Conservation (phyloP, 2,113 vertebrate species). For the Pomatorhinus ruficollis region DNA sequence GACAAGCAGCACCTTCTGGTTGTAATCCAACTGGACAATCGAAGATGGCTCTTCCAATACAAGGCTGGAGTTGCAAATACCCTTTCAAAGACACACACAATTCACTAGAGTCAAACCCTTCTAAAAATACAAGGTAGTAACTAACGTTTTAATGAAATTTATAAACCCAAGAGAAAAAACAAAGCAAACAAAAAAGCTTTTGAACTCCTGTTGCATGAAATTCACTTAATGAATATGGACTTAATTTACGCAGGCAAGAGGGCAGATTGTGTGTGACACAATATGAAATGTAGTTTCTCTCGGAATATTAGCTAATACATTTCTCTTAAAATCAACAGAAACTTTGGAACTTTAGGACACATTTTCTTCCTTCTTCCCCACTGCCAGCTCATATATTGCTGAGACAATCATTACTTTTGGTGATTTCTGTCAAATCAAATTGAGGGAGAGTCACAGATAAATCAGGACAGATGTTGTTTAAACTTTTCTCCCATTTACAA, state of each 20-base stretch:
- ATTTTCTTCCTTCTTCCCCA: background rate
- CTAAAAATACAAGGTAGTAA: background rate
- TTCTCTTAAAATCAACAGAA: background rate
- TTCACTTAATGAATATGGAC: background rate
- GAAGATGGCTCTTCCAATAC: slow-evolving; percentile 88
- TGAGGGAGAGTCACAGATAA: background rate
- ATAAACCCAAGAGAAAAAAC: background rate
- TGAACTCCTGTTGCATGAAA: background rate
- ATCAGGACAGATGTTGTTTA: background rate
- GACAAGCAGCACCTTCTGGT: slow-evolving; percentile 90
- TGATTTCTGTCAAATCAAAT: background rate
- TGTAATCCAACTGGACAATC: slow-evolving; percentile 94
- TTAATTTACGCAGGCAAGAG: background rate
- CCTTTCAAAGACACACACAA: slow-evolving; percentile 70
- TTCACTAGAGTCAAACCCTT: background rate
- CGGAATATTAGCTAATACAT: background rate
- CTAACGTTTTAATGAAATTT: background rate
- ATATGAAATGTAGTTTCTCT: background rate
- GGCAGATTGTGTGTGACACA: background rate
- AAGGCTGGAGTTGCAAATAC: slow-evolving; percentile 85
- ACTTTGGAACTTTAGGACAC: background rate
- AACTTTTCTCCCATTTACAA: background rate
- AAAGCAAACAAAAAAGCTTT: background rate
- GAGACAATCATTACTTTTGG: background rate
- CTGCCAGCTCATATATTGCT: background rate